Evolutionary conservation across 2,888 invertebrate genomes (phyloP).

Genomic region (Oscheius sp.): DNA sequence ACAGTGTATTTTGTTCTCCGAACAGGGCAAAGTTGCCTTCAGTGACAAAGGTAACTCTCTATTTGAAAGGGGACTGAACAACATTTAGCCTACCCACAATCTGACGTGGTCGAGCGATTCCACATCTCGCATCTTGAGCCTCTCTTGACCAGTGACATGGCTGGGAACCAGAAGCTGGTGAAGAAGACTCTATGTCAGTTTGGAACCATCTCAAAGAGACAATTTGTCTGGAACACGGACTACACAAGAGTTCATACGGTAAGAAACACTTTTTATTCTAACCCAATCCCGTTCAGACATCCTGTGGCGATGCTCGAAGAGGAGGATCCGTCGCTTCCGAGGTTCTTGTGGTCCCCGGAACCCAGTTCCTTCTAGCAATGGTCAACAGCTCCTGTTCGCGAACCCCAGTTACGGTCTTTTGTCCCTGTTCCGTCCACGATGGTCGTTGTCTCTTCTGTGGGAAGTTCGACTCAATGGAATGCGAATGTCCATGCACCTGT

Average conservation of each 20-base stretch:
- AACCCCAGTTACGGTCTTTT: slow-evolving; percentile 78
- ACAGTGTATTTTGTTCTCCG: slow-evolving; percentile 37
- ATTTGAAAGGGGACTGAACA: neutral
- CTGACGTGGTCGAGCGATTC: slow-evolving; percentile 39
- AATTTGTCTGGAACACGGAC: slow-evolving; percentile 34
- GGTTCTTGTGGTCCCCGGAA: slow-evolving; percentile 26
- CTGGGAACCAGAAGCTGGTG: slow-evolving; percentile 21
- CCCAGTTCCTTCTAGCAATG: slow-evolving; percentile 38
- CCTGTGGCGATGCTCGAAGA: slow-evolving; percentile 30
- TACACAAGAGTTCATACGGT: slow-evolving; percentile 38
- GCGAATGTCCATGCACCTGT: slow-evolving; percentile 86
- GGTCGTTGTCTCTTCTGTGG: slow-evolving; percentile 90
- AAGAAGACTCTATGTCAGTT: slow-evolving; percentile 30
- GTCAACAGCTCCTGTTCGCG: slow-evolving; percentile 34
- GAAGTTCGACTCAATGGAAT: slow-evolving; percentile 92
- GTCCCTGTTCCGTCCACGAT: slow-evolving; percentile 84
- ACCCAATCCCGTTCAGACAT: slow-evolving; percentile 8
- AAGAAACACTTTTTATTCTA: neutral
- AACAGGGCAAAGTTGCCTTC: slow-evolving; percentile 30
- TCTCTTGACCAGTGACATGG: slow-evolving; percentile 34
- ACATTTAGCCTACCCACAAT: slow-evolving; percentile 2
- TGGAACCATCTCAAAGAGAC: slow-evolving; percentile 24
- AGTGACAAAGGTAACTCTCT: slow-evolving; percentile 21
- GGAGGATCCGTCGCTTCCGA: slow-evolving; percentile 32
- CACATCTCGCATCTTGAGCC: slow-evolving; percentile 40